Percentiles rank a stretch among this genome's conserved stretches.
phyloP scores from a whole-genome alignment of 2,888 invertebrate genomes.

The Fragum whitleyi region DNA sequence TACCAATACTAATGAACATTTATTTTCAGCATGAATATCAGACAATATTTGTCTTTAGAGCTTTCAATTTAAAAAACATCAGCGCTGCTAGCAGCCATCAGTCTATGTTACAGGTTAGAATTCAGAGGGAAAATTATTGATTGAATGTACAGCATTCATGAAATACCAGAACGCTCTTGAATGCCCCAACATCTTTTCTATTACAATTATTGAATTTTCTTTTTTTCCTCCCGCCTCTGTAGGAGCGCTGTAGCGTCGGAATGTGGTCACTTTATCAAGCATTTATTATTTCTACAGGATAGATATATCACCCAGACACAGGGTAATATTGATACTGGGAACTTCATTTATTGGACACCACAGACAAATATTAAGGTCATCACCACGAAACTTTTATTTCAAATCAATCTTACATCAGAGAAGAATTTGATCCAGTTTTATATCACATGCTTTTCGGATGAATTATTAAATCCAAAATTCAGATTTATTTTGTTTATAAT shows the following conservation, averaged over 20 bases:
- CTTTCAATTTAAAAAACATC: conserved; percentile 17
- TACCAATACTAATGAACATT: background rate
- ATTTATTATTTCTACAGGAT: conserved; percentile 23
- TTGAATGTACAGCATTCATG: conserved; percentile 27
- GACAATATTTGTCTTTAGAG: background rate
- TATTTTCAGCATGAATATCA: conserved; percentile 9
- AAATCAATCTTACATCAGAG: background rate
- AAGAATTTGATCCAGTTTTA: too few species aligned
- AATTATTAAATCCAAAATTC: too few species aligned
- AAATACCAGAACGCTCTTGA: conserved; percentile 26
- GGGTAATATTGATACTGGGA: conserved; percentile 7
- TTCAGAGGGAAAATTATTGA: conserved; percentile 23
- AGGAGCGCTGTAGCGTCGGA: background rate
- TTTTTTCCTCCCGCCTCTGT: background rate
- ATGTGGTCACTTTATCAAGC: conserved; percentile 17
- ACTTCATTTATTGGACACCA: conserved; percentile 1
- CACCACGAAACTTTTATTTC: background rate
- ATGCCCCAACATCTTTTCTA: conserved; percentile 27
- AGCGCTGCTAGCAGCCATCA: background rate
- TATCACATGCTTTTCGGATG: too few species aligned
- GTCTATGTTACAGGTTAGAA: conserved; percentile 18
- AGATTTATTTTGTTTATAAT: too few species aligned
- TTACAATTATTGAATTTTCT: conserved; percentile 25
- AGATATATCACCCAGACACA: background rate
- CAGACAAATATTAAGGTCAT: conserved; percentile 1